Conservation (phyloP, 2,113 vertebrate species). For the Tautogolabrus adspersus region DNA sequence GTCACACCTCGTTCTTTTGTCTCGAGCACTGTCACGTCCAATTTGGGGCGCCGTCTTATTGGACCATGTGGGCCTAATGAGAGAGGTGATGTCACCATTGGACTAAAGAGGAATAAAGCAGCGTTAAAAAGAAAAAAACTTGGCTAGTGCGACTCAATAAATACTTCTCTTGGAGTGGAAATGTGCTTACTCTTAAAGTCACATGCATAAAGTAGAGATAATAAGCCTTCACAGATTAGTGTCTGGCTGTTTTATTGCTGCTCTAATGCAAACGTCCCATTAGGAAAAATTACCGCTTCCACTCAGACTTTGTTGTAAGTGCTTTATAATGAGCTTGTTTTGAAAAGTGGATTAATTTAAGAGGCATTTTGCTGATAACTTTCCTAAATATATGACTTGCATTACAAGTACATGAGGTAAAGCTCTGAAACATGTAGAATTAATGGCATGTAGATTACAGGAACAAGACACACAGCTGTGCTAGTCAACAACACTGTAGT, state of each 20-base stretch:
- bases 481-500: neutral
- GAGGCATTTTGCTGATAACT: conserved; percentile 11
- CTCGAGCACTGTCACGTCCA: conserved; percentile 39
- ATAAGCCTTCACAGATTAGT: conserved; percentile 16
- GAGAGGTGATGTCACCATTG: conserved; percentile 69
- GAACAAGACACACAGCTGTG: conserved; percentile 10
- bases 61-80: conserved; percentile 59
- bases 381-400: conserved; percentile 10
- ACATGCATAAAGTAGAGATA: conserved; percentile 2
- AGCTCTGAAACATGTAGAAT: neutral
- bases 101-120: conserved; percentile 47
- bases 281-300: conserved; percentile 2
- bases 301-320: neutral
- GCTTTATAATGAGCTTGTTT: conserved; percentile 6
- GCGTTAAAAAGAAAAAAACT: conserved; percentile 23
- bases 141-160: conserved; percentile 28
- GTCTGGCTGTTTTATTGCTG: conserved; percentile 13
- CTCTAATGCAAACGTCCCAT: conserved; percentile 11
- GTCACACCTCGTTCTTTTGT: conserved; percentile 74
- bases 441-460: neutral
- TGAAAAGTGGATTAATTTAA: conserved; percentile 7
- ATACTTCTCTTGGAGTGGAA: conserved; percentile 30
- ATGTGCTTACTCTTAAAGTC: conserved; percentile 1
- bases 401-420: conserved; percentile 11
- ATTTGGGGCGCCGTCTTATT: conserved; percentile 37